phyloP scores from a whole-genome alignment of 2,113 vertebrate species.

The Callopanchax toddi region DNA sequence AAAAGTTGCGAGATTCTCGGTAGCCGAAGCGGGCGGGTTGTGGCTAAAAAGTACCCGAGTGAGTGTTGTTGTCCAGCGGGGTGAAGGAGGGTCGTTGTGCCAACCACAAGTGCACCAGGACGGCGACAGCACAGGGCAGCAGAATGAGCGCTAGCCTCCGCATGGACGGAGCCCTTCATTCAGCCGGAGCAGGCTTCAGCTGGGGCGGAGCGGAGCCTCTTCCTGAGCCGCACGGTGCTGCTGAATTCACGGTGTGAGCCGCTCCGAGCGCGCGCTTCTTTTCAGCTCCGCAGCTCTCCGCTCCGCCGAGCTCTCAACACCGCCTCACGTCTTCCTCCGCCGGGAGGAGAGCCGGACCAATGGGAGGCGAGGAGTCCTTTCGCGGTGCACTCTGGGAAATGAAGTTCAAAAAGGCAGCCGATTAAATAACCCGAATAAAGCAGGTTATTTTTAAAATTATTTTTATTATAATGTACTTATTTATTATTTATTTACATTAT shows the following conservation, averaged over 20 bases:
- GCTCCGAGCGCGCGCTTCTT: conserved; percentile 43
- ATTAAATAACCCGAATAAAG: neutral
- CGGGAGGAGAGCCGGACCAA: conserved; percentile 69
- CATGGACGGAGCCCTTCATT: conserved; percentile 85
- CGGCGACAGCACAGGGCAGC: conserved; percentile 89
- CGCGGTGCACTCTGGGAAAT: conserved; percentile 66
- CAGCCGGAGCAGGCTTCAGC: conserved; percentile 63
- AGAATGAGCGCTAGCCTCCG: conserved; percentile 86
- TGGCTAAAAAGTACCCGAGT: conserved; percentile 68
- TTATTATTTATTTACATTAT: too few species aligned
- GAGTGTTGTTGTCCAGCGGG: conserved; percentile 66
- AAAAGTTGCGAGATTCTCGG: conserved; percentile 52
- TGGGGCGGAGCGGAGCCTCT: conserved; percentile 44
- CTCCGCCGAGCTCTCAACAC: conserved; percentile 38
- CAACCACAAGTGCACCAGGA: conserved; percentile 90
- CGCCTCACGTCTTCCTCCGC: conserved; percentile 69
- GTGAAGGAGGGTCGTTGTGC: conserved; percentile 67
- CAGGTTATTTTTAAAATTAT: too few species aligned
- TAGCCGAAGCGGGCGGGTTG: conserved; percentile 16
- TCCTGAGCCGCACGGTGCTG: conserved; percentile 50
- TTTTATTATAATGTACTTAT: too few species aligned
- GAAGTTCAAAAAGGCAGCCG: conserved; percentile 40
- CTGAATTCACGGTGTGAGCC: conserved; percentile 36
- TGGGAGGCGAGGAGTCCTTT: conserved; percentile 37
- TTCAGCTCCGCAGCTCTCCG: conserved; percentile 60